A percentile compares a stretch with the other conserved stretches of the same genome.
Conservation (phyloP, 2,888 invertebrate genomes). For the Morinoia aosen region DNA sequence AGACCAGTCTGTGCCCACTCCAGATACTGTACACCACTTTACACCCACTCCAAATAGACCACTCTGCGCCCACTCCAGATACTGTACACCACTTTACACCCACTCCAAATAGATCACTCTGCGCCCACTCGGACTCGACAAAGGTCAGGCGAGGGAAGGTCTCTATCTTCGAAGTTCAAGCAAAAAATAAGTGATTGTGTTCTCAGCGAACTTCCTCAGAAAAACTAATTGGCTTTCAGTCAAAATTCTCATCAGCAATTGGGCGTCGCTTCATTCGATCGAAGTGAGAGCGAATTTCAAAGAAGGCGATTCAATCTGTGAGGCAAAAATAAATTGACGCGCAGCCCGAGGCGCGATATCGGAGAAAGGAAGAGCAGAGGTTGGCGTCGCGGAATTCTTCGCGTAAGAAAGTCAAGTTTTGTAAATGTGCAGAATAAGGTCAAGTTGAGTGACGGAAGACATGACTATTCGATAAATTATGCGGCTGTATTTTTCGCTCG, state of each 20-base stretch:
- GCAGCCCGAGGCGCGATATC: neutral
- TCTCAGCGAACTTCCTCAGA: neutral
- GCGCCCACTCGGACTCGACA: neutral
- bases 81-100: neutral
- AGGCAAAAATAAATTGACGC: neutral
- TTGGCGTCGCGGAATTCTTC: neutral
- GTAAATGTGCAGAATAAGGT: neutral
- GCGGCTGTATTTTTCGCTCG: neutral
- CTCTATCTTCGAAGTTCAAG: neutral
- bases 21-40: no score
- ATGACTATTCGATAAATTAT: neutral
- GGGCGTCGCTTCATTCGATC: neutral
- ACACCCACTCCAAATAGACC: no score
- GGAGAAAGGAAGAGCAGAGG: neutral
- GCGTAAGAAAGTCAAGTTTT: neutral
- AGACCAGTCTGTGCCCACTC: no score
- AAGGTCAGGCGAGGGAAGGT: neutral
- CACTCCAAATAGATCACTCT: neutral
- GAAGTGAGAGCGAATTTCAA: conserved; percentile 16
- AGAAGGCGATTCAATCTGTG: neutral
- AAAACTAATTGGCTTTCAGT: conserved; percentile 17
- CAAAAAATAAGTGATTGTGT: neutral
- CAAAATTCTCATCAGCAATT: neutral
- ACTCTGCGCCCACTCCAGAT: neutral
- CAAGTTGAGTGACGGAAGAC: neutral